A percentile compares a stretch with the other conserved stretches of the same genome.
phyloP scores from a whole-genome alignment of 2,888 invertebrate species.

The Zonitis immaculata region DNA sequence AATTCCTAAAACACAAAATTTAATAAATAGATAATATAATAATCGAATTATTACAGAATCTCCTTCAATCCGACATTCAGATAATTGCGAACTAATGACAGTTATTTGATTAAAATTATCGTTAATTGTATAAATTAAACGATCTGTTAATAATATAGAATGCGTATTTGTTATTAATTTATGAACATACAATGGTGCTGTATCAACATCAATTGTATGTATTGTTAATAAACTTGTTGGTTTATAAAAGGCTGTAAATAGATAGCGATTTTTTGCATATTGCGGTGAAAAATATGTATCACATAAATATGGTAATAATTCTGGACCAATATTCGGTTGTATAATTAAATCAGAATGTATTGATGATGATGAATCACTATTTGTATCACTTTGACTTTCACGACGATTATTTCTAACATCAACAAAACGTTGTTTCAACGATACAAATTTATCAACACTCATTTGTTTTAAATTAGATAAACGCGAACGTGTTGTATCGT shows the following conservation, averaged over 20 bases:
- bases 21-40: background rate
- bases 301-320: slow-evolving; percentile 47
- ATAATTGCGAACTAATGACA: slow-evolving; percentile 55
- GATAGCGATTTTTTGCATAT: slow-evolving; percentile 54
- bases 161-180: slow-evolving; percentile 61
- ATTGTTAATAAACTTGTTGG: slow-evolving; percentile 56
- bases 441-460: slow-evolving; percentile 64
- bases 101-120: slow-evolving; percentile 49
- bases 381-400: slow-evolving; percentile 43
- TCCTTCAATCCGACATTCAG: slow-evolving; percentile 53
- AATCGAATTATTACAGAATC: slow-evolving; percentile 51
- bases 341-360: slow-evolving; percentile 30
- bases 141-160: slow-evolving; percentile 62
- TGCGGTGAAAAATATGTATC: slow-evolving; percentile 57
- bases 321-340: slow-evolving; percentile 41
- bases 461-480: slow-evolving; percentile 62
- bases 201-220: slow-evolving; percentile 62
- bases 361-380: slow-evolving; percentile 31
- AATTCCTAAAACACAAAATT: slow-evolving; percentile 50
- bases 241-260: slow-evolving; percentile 57
- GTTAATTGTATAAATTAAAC: slow-evolving; percentile 61
- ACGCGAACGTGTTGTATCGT: slow-evolving; percentile 51
- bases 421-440: slow-evolving; percentile 59
- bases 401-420: slow-evolving; percentile 46
- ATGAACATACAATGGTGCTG: slow-evolving; percentile 64